Evolutionary conservation across 2,888 invertebrate genomes (phyloP).

Genomic region (Leucophenga montana): DNA sequence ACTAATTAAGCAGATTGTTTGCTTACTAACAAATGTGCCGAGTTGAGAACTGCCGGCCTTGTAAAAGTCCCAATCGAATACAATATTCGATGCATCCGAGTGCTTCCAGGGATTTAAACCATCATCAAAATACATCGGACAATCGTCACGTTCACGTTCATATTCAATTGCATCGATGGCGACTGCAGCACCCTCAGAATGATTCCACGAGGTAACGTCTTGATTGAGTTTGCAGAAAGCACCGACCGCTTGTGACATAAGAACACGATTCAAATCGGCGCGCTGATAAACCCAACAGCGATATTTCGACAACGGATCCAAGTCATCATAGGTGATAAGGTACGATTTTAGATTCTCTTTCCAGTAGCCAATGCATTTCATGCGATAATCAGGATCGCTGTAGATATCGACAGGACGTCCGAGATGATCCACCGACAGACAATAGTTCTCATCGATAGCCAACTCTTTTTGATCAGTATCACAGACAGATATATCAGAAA

Average conservation of each 20-base stretch:
- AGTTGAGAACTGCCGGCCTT: conserved; percentile 60
- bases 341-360: conserved; percentile 98
- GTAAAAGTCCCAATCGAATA: conserved; percentile 79
- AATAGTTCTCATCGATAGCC: conserved; percentile 95
- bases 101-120: conserved; percentile 89
- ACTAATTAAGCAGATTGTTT: conserved; percentile 22
- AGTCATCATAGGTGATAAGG: conserved; percentile 94
- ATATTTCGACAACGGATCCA: conserved; percentile 95
- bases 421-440: conserved; percentile 95
- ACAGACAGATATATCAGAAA: conserved; percentile 96
- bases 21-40: conserved; percentile 2
- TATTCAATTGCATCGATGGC: conserved; percentile 92
- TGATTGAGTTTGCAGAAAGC: conserved; percentile 93
- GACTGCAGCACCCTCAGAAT: conserved; percentile 94
- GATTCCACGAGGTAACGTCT: conserved; percentile 90
- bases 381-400: conserved; percentile 94
- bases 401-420: conserved; percentile 96
- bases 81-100: conserved; percentile 81
- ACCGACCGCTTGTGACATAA: conserved; percentile 89
- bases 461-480: conserved; percentile 96
- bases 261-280: conserved; percentile 90
- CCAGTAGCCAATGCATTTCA: conserved; percentile 98
- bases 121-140: conserved; percentile 98
- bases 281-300: conserved; percentile 99
- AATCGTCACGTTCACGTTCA: conserved; percentile 94